Base-by-base conservation (phyloP, 2,797 vertebrate species). In the Thamnophis elegans region DNA sequence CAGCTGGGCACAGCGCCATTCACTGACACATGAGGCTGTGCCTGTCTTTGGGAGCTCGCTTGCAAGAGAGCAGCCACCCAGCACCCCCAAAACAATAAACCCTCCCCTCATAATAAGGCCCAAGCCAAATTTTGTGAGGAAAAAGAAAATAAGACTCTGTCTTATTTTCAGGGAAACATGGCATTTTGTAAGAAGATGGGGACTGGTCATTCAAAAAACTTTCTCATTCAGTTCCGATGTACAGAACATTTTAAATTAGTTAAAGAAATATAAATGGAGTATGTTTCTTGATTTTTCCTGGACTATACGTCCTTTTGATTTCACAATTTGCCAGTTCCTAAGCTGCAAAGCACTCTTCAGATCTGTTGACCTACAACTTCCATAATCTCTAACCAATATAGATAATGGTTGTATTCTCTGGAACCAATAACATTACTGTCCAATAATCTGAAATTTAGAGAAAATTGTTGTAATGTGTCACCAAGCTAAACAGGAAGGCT, bases 401-500 rank as follows among this genome's bases (percentile, higher is more conserved):
- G 36, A 20, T 82, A 25, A 47, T 13, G 10, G 42, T 82, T 47
- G 9, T 42, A 78, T 36, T 78, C 73, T 78, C 73, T 78, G 36
- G 73, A 42, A 25, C 73, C 20, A 42, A 78, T 78, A 78, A 42
- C 36, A 78, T 25, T 47, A 78, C 20, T 78, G 36, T 78, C 73
- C 73, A 78, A 78, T 78, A 42, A 78, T 11, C 36, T 78, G 36
- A 78, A 25, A 47, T 78, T 20, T 42, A 78, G 36, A 42, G 73
- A 42, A 78, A 78, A 78, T 12, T 78, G 73, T 78, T 78, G 94
- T 96, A 95, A 91, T 94, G 96, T 68, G 92, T 89, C 16, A 92
- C 92, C 95, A 78, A 78, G 9, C 73, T 78, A 78, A 78, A 78
- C 32, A 78, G 36, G 73, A 78, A 78, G 36, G 3, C 18, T 78